Evolutionary conservation across 2,888 invertebrate genomes (phyloP), one percentile per base, ranked within the genome.

Genomic region (Agrenia bidenticulata): DNA sequence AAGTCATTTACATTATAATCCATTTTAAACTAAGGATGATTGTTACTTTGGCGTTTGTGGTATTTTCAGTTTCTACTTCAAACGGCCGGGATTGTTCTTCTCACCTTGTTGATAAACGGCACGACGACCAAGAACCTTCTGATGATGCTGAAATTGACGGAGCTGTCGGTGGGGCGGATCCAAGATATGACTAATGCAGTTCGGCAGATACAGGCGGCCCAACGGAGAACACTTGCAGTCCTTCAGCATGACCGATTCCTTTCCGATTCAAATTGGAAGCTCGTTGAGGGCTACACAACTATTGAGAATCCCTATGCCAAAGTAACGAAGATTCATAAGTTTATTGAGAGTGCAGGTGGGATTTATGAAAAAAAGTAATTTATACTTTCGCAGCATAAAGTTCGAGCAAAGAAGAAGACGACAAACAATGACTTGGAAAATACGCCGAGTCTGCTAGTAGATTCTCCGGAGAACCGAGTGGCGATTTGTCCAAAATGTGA

Each of bases 221-320:
- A 84, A 23, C 82, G 82, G 55, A 79, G 83, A 1, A 82, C 84
- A 9, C 80, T 85, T 5, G 83, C 83, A 1, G 83, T 85, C 80
- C 78, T 85, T 55, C 85, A 85, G 77, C 84, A 84, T 81, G 85
- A 86, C 75, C 84, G 85, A 78, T 86, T 86, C 77, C 78, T 86
- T 2, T 84, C 85, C 55, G 86, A 86, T 78, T 85, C 85, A 37
- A 85, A 86, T 74, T 87, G 87, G 87, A 23, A 82, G 53, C 77
- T 84, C 26, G 86, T 87, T 0, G 81, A 83, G 32, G 80, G 79
- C 73, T 81, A 82, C 78, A 85, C 85, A 1, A 80, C 80, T 0
- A 82, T 87, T 64, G 82, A 81, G 64, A 85, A 86, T 73, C 86
- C 86, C 0, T 86, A 86, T 76, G 82, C 83, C 74, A 81, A 72